Evolutionary conservation across 2,888 invertebrate species (phyloP), one percentile per base, ranked within the genome.

Genomic region (Drosophila mettleri): DNA sequence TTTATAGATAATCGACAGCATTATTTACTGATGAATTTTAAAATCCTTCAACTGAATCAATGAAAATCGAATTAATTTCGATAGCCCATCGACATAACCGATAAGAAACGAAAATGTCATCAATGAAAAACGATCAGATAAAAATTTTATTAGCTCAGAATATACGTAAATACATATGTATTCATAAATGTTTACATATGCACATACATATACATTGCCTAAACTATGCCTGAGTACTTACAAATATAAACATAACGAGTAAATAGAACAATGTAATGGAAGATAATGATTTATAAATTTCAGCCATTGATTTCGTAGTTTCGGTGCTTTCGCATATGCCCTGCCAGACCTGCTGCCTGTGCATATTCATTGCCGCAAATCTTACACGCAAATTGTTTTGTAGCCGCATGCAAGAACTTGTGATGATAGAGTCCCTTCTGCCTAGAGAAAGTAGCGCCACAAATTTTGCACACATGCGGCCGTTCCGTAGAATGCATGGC

Each of bases 251-350:
- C 24, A 52, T 22, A 69, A 59, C 10, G 10, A 52, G 9, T n/a
- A 18, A 54, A 34, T 22, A 67, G 22, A 39, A 46, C 16, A 20
- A 33, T 20, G 20, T 22, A 41, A n/a, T 60, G 61, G 61, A 68
- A 68, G 54, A 74, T 29, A 54, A 16, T 29, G 27, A 43, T 61
- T 45, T 43, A 1, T 1, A 12, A 27, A 39, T n/a, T 6, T 54
- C 63, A 78, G 7, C 52, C 67, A 31, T 77, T 74, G 0, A 83
- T 68, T 61, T 83, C 80, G 16, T 86, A 72, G 34, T 79, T 88
- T 31, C 83, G 86, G 43, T 91, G 91, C 65, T 90, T 88, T 12
- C 91, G 89, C 91, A 91, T 91, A 45, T 91, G 91, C 14, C 89
- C 91, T 8, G 91, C 89, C 14, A 91, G 67, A 3, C 92, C 92